Evolutionary conservation across 1,140 invertebrate species (phyloP), one percentile per base, ranked within the genome.

Genomic region (Acromyrmex charruanus): DNA sequence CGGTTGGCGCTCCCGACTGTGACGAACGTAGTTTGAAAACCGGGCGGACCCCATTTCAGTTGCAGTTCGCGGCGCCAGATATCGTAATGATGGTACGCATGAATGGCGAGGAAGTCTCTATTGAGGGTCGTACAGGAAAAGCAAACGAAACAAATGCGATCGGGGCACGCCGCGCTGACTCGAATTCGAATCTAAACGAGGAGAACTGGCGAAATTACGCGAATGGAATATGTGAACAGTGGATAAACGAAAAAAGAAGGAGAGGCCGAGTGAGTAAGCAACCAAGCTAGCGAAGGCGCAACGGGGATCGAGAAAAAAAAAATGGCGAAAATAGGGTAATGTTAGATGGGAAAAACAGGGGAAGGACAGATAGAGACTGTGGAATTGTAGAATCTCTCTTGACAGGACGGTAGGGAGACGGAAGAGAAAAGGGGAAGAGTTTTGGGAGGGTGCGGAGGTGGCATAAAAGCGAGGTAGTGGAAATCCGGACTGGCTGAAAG

Each of bases 401-500:
- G 28, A 55, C 51, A 28, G 63, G 14, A 65, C 65, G 77, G 31
- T 21, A 77, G 77, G 74, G 72, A 72, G 66, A 74, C 51, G 66
- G 53, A 68, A 68, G 86, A 72, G 75, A 58, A 79, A 69, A 28
- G 85, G 66, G 69, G 53, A 77, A 72, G 81, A 86, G 86, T 89
- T 92, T 91, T 86, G 66, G 77, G 69, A 85, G 89, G 59, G 74
- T 65, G 58, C 74, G 91, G 87, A 91, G 87, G 87, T 91, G 91
- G 89, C 88, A 93, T 91, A 94, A 93, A 93, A 95, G 93, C 91
- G 91, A 92, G 66, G 90, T 91, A 92, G 91, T 92, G 91, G 79
- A 94, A 95, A 94, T 95, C 93, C 94, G 91, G 92, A 90, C 88
- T 91, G 89, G 91, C 92, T 94, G 94, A 95, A 94, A 95, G 93